phyloP scores from a whole-genome alignment of 2,797 vertebrate species.

The Sarcophilus harrisii region DNA sequence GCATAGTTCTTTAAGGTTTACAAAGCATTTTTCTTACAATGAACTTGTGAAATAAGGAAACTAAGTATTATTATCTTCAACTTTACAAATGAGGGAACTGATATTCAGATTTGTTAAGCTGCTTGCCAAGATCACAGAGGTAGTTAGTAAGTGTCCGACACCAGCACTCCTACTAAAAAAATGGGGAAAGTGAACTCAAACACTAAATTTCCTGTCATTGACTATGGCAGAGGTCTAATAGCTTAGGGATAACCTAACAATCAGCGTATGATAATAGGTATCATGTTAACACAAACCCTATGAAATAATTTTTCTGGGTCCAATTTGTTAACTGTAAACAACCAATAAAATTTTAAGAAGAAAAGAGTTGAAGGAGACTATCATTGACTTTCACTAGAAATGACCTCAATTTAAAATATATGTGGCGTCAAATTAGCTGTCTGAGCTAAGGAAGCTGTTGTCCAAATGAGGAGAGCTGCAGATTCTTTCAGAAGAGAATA shows the following conservation, averaged over 20 bases:
- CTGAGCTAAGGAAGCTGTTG: not conserved
- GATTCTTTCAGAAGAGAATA: slow-evolving; percentile 13
- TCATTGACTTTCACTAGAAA: not conserved
- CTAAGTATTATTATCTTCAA: not conserved
- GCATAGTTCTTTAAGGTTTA: not conserved
- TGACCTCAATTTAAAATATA: not conserved
- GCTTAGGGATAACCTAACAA: not conserved
- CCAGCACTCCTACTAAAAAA: not conserved
- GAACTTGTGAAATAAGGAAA: not conserved
- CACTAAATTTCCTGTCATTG: not conserved
- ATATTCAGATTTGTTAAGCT: not conserved
- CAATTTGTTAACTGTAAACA: not conserved
- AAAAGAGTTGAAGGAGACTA: not conserved
- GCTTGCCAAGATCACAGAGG: not conserved
- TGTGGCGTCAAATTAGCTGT: not conserved
- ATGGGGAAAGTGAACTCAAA: not conserved
- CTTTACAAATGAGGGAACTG: not conserved
- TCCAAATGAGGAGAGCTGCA: not conserved
- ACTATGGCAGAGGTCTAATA: not conserved
- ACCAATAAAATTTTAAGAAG: not conserved
- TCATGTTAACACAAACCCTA: not conserved
- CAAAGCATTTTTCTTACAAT: not conserved
- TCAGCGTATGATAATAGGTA: not conserved
- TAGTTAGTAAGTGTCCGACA: not conserved
- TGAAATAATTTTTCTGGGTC: not conserved